These are phyloP conservation scores for Murina feae DNA, from an alignment of 2,113 vertebrate genomes.

Conservation along the genomic window DNA sequence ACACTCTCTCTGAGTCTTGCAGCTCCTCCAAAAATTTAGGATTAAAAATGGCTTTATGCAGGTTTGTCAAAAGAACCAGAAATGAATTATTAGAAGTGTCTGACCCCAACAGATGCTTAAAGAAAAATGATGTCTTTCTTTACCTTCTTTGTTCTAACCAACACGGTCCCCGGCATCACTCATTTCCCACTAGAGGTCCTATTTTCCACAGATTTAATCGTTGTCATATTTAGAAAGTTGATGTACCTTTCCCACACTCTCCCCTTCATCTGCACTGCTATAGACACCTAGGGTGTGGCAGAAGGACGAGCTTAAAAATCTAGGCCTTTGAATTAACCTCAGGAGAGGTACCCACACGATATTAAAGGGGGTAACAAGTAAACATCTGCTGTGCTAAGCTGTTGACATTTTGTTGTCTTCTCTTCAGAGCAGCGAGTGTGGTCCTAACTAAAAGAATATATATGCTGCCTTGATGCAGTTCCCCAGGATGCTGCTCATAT, in stretches of 20 bases:
- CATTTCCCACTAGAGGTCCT: background rate
- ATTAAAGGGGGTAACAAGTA: background rate
- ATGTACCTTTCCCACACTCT: background rate
- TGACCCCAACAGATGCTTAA: background rate
- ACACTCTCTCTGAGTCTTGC: background rate
- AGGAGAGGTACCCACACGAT: background rate
- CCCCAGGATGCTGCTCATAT: background rate
- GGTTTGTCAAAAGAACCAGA: background rate
- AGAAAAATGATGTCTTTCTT: background rate
- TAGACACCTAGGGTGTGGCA: fast-evolving
- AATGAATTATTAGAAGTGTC: background rate
- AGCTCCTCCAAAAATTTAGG: background rate
- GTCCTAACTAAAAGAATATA: too few species aligned
- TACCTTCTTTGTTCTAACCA: background rate
- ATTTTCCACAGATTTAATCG: background rate
- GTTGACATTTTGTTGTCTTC: background rate
- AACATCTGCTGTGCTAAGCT: background rate
- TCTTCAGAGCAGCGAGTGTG: background rate
- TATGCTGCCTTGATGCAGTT: too few species aligned
- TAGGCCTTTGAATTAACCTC: background rate
- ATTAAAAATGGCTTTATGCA: background rate
- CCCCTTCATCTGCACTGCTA: background rate
- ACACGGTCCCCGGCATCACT: background rate
- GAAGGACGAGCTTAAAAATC: background rate
- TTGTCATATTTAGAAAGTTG: background rate